Base-by-base conservation (phyloP, 92 coral and sea anemone genomes). In the Desmophyllum pertusum region DNA sequence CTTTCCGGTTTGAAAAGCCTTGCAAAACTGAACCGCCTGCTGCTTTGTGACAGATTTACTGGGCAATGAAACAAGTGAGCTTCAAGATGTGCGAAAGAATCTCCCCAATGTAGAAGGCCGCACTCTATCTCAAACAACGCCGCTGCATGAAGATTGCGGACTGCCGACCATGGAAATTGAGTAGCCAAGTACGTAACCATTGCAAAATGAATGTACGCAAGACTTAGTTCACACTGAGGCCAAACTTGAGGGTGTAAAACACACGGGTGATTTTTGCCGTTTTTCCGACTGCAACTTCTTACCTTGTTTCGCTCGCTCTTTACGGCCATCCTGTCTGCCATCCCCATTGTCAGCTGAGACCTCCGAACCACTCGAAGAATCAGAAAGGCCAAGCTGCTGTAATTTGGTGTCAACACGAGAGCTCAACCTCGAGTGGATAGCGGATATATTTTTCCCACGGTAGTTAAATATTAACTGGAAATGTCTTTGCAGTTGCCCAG, bases 161-260 rank as follows among this genome's bases (percentile, higher is more conserved):
- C 75, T 19, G 25, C 55, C 19, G 66, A 62, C 76, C 84, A 79
- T 5, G 75, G 21, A 64, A 79, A 79, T 59, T 79, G 84, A 3
- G 71, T 79, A 18, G 84, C 84, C 31, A 79, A 65, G 29, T 79
- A 79, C 84, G 64, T 79, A 21, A 79, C 52, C 15, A 23, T 79
- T 15, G 75, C 76, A 30, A 79, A 65, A 19, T 79, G 75, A 5
- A 80, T 41, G 57, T 38, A 80, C n/a, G 1, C 6, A 11, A 63
- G 39, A 6, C 66, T 80, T 27, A 80, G 33, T 65, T 80, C 42
- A 21, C 84, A 63, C 41, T 80, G 84, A 9, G 62, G 84, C 84
- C 75, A 77, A 52, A 77, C 25, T 40, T 78, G 73, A 17, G 36
- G 73, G 37, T 37, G 52, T 19, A 62, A 19, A 18, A 80, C 75